Evolutionary conservation across 2,888 invertebrate species (phyloP).

Genomic region (Ichneumon xanthorius): DNA sequence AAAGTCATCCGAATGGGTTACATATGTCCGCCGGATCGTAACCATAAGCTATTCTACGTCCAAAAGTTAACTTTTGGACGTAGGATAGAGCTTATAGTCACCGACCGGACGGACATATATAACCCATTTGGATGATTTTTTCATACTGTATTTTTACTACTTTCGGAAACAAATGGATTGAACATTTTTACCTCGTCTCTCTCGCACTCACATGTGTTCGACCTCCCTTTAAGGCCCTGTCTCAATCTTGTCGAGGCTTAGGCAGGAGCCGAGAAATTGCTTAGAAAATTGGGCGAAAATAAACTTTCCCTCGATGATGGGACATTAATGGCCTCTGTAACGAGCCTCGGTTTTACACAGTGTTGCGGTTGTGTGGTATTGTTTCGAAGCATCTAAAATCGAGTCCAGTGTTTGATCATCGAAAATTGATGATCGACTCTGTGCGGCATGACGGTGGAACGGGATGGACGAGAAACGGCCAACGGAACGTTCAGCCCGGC

Average conservation of each 20-base stretch:
- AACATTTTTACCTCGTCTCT: too few species aligned
- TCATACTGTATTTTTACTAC: background rate
- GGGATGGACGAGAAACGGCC: background rate
- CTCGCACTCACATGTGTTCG: too few species aligned
- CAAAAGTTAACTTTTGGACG: too few species aligned
- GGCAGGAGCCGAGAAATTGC: background rate
- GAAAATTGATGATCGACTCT: constrained; percentile 55
- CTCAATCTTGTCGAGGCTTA: background rate
- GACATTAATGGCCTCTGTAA: background rate
- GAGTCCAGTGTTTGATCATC: background rate
- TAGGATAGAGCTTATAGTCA: too few species aligned
- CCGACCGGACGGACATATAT: too few species aligned
- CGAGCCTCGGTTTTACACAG: background rate
- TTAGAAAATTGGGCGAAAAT: background rate
- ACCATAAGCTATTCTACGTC: too few species aligned
- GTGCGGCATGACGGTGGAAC: background rate
- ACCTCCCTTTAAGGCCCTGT: too few species aligned
- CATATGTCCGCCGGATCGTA: too few species aligned
- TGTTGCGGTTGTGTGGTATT: background rate
- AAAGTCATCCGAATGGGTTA: background rate
- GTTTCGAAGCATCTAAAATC: background rate
- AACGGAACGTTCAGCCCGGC: background rate
- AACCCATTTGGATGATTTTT: background rate
- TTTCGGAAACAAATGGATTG: too few species aligned
- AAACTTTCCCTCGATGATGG: constrained; percentile 7